Conservation (phyloP, 2,888 invertebrate species). For the Orchestes rusci region DNA sequence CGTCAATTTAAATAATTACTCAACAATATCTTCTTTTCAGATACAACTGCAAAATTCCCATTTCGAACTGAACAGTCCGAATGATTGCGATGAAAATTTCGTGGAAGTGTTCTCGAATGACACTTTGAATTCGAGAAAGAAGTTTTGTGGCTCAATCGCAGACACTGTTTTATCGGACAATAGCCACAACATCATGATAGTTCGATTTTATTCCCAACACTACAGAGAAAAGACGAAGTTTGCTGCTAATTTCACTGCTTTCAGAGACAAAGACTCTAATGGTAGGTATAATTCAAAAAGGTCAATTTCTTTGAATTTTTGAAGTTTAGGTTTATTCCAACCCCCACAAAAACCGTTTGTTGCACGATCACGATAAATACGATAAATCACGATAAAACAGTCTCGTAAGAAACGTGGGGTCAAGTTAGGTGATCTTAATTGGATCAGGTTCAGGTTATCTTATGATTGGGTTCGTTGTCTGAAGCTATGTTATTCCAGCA, state of each 20-base stretch:
- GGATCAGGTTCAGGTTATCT: too few species aligned
- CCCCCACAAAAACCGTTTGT: too few species aligned
- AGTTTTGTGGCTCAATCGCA: slow-evolving; percentile 82
- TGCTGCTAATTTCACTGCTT: slow-evolving; percentile 67
- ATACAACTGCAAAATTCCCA: slow-evolving; percentile 60
- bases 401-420: too few species aligned
- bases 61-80: slow-evolving; percentile 62
- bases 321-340: neutral
- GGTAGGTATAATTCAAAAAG: neutral
- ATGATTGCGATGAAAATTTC: slow-evolving; percentile 72
- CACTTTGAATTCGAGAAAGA: slow-evolving; percentile 57
- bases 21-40: slow-evolving; percentile 42
- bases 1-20: too few species aligned
- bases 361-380: too few species aligned
- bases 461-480: too few species aligned
- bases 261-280: slow-evolving; percentile 47
- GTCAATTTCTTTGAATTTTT: neutral
- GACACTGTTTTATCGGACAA: slow-evolving; percentile 63
- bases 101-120: slow-evolving; percentile 63
- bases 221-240: slow-evolving; percentile 55
- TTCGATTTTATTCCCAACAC: slow-evolving; percentile 64
- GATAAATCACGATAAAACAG: too few species aligned
- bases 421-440: too few species aligned
- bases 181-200: slow-evolving; percentile 55
- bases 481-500: too few species aligned